Evolutionary conservation across 2,113 vertebrate genomes (phyloP).

Genomic region (Tupaia chinensis): DNA sequence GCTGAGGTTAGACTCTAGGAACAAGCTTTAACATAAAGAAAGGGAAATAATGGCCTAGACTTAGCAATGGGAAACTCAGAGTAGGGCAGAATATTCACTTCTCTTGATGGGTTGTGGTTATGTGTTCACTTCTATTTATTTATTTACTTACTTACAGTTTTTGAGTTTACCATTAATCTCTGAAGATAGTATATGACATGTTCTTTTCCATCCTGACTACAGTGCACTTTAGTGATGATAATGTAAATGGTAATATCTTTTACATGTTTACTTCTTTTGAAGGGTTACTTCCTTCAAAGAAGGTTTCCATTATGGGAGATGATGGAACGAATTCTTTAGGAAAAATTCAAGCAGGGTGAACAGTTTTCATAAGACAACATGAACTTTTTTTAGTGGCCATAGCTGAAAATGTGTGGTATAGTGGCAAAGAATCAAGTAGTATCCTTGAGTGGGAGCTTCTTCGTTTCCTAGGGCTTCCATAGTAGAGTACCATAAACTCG

Average conservation of each 20-base stretch:
- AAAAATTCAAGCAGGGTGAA: not conserved
- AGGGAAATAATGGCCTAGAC: not conserved
- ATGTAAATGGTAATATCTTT: too few relatives aligned
- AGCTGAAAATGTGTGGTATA: not conserved
- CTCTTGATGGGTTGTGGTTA: not conserved
- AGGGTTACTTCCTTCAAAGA: conserved; percentile 10
- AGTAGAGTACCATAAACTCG: not conserved
- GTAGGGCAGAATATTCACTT: not conserved
- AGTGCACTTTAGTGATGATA: too few relatives aligned
- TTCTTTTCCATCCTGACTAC: too few relatives aligned
- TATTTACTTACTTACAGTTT: too few relatives aligned
- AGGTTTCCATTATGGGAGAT: not conserved
- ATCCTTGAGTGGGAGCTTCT: not conserved
- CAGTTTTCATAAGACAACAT: not conserved
- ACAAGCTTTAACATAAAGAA: not conserved
- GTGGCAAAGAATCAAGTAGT: not conserved
- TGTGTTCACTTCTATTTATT: too few relatives aligned
- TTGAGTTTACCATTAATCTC: too few relatives aligned
- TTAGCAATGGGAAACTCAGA: not conserved
- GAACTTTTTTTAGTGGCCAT: not conserved
- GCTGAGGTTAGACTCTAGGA: not conserved
- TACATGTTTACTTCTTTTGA: not conserved
- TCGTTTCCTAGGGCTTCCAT: not conserved
- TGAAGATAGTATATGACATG: too few relatives aligned
- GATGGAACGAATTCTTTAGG: not conserved